Base-by-base conservation (phyloP, 2,888 invertebrate genomes). In the Heliconius sara region DNA sequence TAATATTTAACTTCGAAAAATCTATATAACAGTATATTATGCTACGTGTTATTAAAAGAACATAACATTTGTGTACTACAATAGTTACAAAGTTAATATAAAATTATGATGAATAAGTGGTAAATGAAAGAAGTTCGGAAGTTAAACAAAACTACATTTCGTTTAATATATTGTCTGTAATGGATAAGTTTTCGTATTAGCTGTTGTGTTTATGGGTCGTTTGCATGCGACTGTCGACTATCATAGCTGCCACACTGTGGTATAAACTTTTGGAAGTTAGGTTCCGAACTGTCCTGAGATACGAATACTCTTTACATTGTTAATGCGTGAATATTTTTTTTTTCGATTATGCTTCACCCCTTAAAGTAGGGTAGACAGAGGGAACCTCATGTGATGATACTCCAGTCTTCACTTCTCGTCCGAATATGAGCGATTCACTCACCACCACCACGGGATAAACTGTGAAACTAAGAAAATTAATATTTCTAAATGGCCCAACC, bases 131-230 rank as follows among this genome's bases (percentile, higher is more conserved):
- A 83, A 83, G 80, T 84, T 82, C 57, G 60, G 72, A 82, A 82
- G 80, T 82, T 77, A 80, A 84, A 81, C 80, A 78, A 82, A 81
- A 79, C 74, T 79, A 81, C 81, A 80, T 79, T 89, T 90, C 87
- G 87, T 90, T 89, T 91, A 89, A 89, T 92, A 92, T 91, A 91
- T 91, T 89, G 88, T 90, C 86, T 84, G 88, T 89, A 89, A 92
- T 90, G 90, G 89, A 88, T 88, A 90, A 92, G 91, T 93, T 93
- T 92, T 91, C 91, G 89, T 93, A 91, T 90, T 89, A 91, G 85
- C 87, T 85, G 87, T 87, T 90, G 89, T 88, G 87, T 89, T 95
- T 95, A 95, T 93, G 92, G 92, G 85, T 87, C 86, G 89, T 93
- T 93, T 90, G 91, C 95, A 95, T 95, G 95, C 94, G 86, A 93